Evolutionary conservation across 2,797 vertebrate species (phyloP).

Genomic region (Danio jaintianensis): DNA sequence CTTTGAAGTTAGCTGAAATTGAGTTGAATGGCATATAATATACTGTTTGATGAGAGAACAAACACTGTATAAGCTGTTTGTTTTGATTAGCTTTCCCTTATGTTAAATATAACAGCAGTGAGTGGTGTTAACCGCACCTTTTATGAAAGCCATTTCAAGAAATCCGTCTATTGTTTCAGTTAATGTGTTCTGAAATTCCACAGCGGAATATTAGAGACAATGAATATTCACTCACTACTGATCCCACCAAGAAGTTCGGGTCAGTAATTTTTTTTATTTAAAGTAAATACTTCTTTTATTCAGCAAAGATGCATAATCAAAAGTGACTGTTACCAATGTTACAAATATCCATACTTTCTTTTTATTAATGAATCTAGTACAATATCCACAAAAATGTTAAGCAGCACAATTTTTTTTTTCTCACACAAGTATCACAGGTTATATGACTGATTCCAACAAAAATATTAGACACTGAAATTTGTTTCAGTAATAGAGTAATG

Average conservation of each 20-base stretch:
- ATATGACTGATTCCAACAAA: too few species aligned
- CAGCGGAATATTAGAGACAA: not conserved
- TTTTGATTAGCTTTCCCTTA: not conserved
- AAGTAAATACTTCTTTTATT: too few species aligned
- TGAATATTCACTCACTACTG: not conserved
- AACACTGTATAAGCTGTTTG: not conserved
- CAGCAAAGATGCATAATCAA: too few species aligned
- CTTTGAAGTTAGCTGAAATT: not conserved
- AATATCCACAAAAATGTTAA: too few species aligned
- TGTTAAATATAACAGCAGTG: not conserved
- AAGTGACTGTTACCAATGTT: too few species aligned
- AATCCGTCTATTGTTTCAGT: not conserved
- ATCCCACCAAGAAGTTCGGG: not conserved
- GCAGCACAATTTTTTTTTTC: too few species aligned
- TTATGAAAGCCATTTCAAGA: not conserved
- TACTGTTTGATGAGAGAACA: not conserved
- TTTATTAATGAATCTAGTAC: too few species aligned
- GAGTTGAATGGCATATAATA: not conserved
- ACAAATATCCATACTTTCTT: too few species aligned
- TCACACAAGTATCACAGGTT: too few species aligned
- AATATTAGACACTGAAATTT: too few species aligned
- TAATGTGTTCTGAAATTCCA: slow-evolving; percentile 4
- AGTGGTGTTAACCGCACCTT: not conserved
- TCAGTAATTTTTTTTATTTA: too few species aligned
- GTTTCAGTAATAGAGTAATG: too few species aligned